Base-by-base conservation (phyloP, 2,888 invertebrate genomes). In the Phymatocera aterrima region DNA sequence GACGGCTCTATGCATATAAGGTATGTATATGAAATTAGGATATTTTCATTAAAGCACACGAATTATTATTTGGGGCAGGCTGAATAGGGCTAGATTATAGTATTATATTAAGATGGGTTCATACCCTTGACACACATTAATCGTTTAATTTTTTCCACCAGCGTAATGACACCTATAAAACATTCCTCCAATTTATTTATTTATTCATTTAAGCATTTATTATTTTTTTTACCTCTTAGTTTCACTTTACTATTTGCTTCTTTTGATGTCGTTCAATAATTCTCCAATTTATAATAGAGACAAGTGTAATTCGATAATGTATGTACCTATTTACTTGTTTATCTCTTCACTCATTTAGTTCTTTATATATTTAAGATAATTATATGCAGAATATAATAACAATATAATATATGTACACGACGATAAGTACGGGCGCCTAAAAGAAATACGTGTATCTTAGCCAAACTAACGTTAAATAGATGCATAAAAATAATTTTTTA, bases 1-100 rank as follows among this genome's bases (percentile, higher is more conserved):
- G 90, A 90, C 90, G 90, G 90, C 89, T 89, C 87, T 90, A 89
- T n/a, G n/a, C n/a, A n/a, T n/a, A n/a, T n/a, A n/a, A n/a, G n/a
- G n/a, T 34, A 60, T n/a, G 12, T 51, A 51, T 31, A 90, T 90
- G 85, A 89, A 90, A 90, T 89, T 90, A 75, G 89, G 88, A 90
- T 89, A 87, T 85, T 86, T 87, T 57, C 5, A 54, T 83, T 81
- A 81, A 88, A 89, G 88, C 86, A 88, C 87, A 88, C 85, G 87
- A 86, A 86, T 54, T 31, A 72, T 31, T 51, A 34, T 48, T 34
- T 61, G 8, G 60, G n/a, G n/a, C n/a, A 28, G 68, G 46, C 51
- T 48, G 51, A n/a, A n/a, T 51, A 51, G 51, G 72, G 18, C 18
- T 43, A 28, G 46, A 68, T 46, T 65, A 40, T 12, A n/a, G n/a